Conservation (phyloP, 2,888 invertebrate genomes). For the Emmelina monodactyla region DNA sequence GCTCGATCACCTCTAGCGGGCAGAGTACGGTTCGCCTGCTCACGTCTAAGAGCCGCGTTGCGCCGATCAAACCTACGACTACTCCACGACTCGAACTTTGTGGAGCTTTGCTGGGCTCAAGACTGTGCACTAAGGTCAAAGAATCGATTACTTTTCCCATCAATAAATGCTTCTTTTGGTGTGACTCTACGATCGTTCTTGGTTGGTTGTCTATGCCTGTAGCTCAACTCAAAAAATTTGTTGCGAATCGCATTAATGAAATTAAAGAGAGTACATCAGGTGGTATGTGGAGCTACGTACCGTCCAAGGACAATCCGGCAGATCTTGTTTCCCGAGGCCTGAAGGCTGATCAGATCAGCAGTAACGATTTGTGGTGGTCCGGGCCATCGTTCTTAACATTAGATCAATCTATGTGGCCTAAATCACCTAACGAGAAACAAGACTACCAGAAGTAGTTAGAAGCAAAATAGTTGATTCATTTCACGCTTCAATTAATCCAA, state of each 20-base stretch:
- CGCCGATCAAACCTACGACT: no score
- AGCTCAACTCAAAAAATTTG: not conserved
- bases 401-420: not conserved
- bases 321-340: constrained; percentile 1
- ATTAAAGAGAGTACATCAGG: not conserved
- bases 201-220: not conserved
- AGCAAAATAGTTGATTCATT: not conserved
- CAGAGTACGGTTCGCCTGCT: no score
- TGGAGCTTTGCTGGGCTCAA: no score
- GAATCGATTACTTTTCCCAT: no score
- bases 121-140: no score
- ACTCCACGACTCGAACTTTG: no score
- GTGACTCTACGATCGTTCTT: not conserved
- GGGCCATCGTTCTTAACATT: not conserved
- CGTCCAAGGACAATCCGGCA: not conserved
- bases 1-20: no score
- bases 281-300: not conserved
- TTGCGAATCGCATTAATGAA: not conserved
- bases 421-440: constrained; percentile 1
- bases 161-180: no score
- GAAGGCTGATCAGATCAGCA: constrained; percentile 1
- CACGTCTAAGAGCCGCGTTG: no score
- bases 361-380: not conserved
- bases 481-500: not conserved
- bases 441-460: not conserved